Conservation (phyloP, 2,797 vertebrate genomes). For the Enteromius afrohamiltoni region DNA sequence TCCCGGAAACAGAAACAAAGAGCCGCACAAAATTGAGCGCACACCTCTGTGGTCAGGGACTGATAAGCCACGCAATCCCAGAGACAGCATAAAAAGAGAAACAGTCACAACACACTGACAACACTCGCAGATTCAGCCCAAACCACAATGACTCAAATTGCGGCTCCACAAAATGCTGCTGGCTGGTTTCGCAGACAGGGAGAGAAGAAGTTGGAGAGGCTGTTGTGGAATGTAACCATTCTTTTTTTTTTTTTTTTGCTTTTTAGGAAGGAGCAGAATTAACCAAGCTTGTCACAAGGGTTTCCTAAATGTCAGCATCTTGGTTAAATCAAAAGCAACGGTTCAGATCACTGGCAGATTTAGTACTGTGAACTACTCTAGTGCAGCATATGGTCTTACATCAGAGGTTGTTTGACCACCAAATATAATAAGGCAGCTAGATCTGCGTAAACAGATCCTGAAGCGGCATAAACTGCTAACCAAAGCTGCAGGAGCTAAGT, state of each 20-base stretch:
- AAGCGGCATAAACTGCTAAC: too few species aligned
- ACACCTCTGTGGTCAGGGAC: conserved; percentile 41
- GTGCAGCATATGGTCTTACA: conserved; percentile 44
- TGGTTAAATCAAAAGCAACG: conserved; percentile 59
- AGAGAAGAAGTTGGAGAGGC: conserved; percentile 17
- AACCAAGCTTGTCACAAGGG: conserved; percentile 53
- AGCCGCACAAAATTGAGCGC: conserved; percentile 50
- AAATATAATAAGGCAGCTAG: conserved; percentile 15
- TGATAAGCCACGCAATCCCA: conserved; percentile 52
- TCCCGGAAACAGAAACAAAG: conserved; percentile 52
- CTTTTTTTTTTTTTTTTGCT: conserved; percentile 33
- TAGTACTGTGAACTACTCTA: conserved; percentile 51
- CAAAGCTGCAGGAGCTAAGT: too few species aligned
- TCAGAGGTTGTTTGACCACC: conserved; percentile 5
- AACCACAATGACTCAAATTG: conserved; percentile 51
- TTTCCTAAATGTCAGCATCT: conserved; percentile 56
- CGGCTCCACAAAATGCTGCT: conserved; percentile 30
- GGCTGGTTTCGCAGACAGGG: conserved; percentile 26
- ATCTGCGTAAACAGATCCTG: background rate
- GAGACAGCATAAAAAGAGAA: conserved; percentile 47
- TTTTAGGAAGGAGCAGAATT: conserved; percentile 54
- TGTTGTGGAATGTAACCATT: conserved; percentile 38
- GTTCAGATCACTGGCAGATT: conserved; percentile 56
- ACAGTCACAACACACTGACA: conserved; percentile 41
- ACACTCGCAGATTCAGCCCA: conserved; percentile 35